Evolutionary conservation across 1,140 invertebrate genomes (phyloP).

Genomic region (Solen grandis): DNA sequence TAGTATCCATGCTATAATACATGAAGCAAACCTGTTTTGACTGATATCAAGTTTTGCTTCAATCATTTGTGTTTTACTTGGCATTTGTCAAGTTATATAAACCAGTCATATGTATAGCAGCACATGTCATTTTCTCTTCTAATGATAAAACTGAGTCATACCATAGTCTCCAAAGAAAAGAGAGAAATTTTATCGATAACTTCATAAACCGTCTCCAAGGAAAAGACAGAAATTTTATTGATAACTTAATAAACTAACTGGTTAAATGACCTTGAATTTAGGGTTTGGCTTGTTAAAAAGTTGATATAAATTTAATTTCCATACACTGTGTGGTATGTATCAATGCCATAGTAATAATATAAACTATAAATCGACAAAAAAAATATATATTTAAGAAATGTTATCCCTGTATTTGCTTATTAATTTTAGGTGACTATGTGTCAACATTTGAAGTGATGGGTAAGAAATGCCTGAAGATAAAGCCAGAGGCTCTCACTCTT

Average conservation of each 20-base stretch:
- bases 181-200: too few relatives aligned
- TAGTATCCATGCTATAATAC: too few relatives aligned
- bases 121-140: too few relatives aligned
- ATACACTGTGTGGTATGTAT: background rate
- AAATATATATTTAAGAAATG: background rate
- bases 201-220: too few relatives aligned
- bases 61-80: too few relatives aligned
- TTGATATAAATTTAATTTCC: background rate
- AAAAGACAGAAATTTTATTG: too few relatives aligned
- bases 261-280: background rate
- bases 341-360: background rate
- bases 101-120: too few relatives aligned
- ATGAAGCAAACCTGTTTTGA: too few relatives aligned
- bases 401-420: constrained; percentile 3
- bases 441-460: constrained; percentile 78
- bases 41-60: too few relatives aligned
- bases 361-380: background rate
- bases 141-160: too few relatives aligned
- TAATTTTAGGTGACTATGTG: constrained; percentile 79
- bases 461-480: constrained; percentile 75
- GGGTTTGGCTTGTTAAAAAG: background rate
- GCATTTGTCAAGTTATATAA: too few relatives aligned
- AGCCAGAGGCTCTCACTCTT: constrained; percentile 78
- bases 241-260: background rate
- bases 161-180: too few relatives aligned